Percentiles rank a stretch among this genome's conserved stretches.
Evolutionary conservation across 2,888 invertebrate species (phyloP).

Genomic region (Gymnoscelis rufifasciata): DNA sequence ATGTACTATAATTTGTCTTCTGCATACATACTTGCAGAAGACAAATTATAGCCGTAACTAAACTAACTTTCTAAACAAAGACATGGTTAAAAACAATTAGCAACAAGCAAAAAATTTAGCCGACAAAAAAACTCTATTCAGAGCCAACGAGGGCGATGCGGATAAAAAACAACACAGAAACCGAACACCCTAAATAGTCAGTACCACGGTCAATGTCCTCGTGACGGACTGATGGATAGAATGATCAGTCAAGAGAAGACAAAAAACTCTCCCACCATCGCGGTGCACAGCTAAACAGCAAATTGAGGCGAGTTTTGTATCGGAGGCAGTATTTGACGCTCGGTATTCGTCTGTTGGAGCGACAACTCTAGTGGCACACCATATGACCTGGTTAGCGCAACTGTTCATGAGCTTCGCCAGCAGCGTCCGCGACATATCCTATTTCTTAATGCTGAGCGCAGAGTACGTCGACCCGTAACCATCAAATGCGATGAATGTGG

Average conservation of each 20-base stretch:
- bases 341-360: conserved; percentile 58
- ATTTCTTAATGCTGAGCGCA: conserved; percentile 49
- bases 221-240: conserved; percentile 57
- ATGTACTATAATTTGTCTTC: no score
- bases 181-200: conserved; percentile 59
- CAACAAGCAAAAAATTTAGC: conserved; percentile 6
- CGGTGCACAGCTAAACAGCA: conserved; percentile 36
- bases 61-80: background rate
- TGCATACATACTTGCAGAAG: no score
- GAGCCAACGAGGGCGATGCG: conserved; percentile 9
- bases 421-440: conserved; percentile 48
- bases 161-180: conserved; percentile 38
- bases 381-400: conserved; percentile 48
- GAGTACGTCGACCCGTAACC: conserved; percentile 54
- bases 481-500: conserved; percentile 30
- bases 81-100: background rate
- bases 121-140: conserved; percentile 6
- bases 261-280: conserved; percentile 59
- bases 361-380: conserved; percentile 38
- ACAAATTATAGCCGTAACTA: background rate
- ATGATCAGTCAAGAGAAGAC: conserved; percentile 65
- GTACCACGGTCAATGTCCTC: conserved; percentile 70
- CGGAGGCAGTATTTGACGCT: conserved; percentile 37
- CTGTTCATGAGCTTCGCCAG: conserved; percentile 45
- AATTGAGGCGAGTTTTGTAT: conserved; percentile 69